Evolutionary conservation across 2,113 vertebrate genomes (phyloP).

Genomic region (Hipposideros armiger): DNA sequence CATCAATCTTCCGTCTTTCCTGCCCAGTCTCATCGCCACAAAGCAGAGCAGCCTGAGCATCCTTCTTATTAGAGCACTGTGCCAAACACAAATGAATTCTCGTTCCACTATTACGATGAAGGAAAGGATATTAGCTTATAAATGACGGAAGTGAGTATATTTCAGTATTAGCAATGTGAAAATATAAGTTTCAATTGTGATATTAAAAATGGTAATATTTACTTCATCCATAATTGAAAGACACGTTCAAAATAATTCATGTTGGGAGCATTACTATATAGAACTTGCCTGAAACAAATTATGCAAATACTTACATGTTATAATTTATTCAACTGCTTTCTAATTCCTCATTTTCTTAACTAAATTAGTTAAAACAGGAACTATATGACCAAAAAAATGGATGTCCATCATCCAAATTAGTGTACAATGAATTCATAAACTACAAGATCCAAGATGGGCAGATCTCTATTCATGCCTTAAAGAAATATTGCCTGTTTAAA

Average conservation of each 20-base stretch:
- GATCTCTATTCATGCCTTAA: constrained; percentile 60
- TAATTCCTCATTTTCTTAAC: constrained; percentile 75
- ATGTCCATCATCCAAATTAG: constrained; percentile 66
- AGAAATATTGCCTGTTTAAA: constrained; percentile 75
- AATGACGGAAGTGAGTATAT: constrained; percentile 45
- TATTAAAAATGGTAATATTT: constrained; percentile 69
- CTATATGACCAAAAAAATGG: constrained; percentile 68
- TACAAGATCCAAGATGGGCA: constrained; percentile 53
- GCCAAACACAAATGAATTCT: constrained; percentile 62
- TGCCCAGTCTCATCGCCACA: constrained; percentile 76
- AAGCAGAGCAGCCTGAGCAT: constrained; percentile 46
- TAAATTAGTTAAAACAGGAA: constrained; percentile 67
- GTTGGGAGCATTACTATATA: constrained; percentile 31
- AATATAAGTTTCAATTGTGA: constrained; percentile 54
- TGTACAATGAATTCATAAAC: constrained; percentile 64
- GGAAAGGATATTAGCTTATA: constrained; percentile 23
- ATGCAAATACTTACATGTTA: constrained; percentile 60
- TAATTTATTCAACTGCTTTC: constrained; percentile 71
- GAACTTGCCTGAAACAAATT: constrained; percentile 62
- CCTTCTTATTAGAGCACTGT: background rate
- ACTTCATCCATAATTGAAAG: constrained; percentile 71
- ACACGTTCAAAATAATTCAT: constrained; percentile 66
- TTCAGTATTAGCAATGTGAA: constrained; percentile 64
- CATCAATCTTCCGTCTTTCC: constrained; percentile 81
- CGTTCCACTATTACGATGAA: constrained; percentile 27